Evolutionary conservation across 2,113 vertebrate genomes (phyloP), one percentile per base, ranked within the genome.

Genomic region (Onychostruthus taczanowskii): DNA sequence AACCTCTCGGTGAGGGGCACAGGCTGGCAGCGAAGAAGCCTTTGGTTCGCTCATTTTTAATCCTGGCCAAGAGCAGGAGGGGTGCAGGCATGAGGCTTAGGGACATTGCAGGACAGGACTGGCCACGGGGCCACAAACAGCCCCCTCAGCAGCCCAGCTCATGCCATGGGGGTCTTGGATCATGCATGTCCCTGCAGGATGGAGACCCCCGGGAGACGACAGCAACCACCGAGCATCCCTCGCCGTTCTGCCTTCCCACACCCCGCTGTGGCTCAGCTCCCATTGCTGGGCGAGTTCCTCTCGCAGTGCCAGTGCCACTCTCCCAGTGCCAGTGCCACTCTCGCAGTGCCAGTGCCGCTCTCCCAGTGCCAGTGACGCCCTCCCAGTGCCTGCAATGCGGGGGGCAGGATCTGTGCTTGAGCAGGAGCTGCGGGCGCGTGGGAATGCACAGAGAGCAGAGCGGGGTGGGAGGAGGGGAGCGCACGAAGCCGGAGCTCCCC

Each of bases 21-120:
- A 10, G 43, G 27, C 20, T 1, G 1, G 28, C 47, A 10, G 81
- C 5, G 3, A 74, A n/a, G 77, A 89, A 87, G 47, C 39, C 56
- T 89, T 90, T 31, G 43, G 59, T 28, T 92, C 47, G 0, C 59
- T 61, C 15, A 2, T 43, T 78, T 96, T 93, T 94, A 94, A 94
- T 96, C 56, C 62, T 28, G 52, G 23, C 26, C 0, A 8, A 64
- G 84, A 52, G 35, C 20, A 11, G 56, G 30, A 7, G 22, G 26
- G 61, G 7, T 5, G 64, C 5, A 3, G 47, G 47, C 3, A 1
- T 1, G 8, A 74, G 15, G 52, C 24, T 67, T 3, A 2, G 69
- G 31, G 20, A 31, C 4, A 2, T 14, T 13, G 55, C 24, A 17
- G 63, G 33, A 55, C 2, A 4, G 41, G 37, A 35, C 7, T 2